Conservation (phyloP, 2,113 vertebrate genomes). For the Nyctereutes procyonoides region DNA sequence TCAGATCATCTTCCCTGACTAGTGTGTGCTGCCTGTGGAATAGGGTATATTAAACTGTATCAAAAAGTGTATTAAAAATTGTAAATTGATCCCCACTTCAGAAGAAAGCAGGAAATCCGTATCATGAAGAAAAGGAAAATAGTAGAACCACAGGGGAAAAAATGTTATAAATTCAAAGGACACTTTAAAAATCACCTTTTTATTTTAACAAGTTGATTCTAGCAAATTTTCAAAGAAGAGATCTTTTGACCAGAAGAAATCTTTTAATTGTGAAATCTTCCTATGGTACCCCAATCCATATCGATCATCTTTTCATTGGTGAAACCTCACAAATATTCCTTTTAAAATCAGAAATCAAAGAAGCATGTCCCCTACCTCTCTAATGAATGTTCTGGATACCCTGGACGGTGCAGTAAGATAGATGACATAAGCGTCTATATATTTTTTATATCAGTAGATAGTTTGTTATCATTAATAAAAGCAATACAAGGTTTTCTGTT, state of each 20-base stretch:
- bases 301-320: background rate
- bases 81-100: background rate
- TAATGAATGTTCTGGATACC: background rate
- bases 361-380: background rate
- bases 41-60: background rate
- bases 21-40: background rate
- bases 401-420: background rate
- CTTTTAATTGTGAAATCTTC: background rate
- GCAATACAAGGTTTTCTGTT: background rate
- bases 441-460: background rate
- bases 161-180: background rate
- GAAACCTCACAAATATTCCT: background rate
- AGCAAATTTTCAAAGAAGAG: constrained; percentile 10
- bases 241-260: constrained; percentile 3
- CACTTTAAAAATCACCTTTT: background rate
- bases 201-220: background rate
- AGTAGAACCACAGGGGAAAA: background rate
- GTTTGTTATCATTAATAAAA: background rate
- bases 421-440: background rate
- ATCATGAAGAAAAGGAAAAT: constrained; percentile 2
- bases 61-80: background rate
- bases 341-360: background rate
- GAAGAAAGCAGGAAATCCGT: background rate
- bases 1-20: background rate
- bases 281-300: background rate